phyloP scores from a whole-genome alignment of 2,797 vertebrate species.

The Miichthys miiuy region DNA sequence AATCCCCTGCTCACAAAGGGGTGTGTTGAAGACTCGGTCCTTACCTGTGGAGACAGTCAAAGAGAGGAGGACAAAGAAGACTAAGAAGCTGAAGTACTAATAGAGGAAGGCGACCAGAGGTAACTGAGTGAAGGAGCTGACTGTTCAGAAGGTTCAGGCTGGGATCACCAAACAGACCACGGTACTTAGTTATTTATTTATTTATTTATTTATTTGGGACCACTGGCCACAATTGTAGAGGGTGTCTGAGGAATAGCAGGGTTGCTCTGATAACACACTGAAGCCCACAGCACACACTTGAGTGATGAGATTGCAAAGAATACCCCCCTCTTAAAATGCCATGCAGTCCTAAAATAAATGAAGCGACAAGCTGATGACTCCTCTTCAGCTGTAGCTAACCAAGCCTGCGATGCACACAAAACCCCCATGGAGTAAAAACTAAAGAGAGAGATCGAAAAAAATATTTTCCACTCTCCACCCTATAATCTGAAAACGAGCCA shows the following conservation, averaged over 20 bases:
- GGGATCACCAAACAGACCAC: neutral
- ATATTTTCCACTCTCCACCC: constrained; percentile 67
- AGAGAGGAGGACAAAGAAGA: neutral
- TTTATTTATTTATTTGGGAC: constrained; percentile 15
- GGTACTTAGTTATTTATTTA: constrained; percentile 7
- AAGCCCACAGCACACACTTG: neutral
- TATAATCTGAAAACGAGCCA: constrained; percentile 77
- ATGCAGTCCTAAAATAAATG: constrained; percentile 53
- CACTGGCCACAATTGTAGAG: neutral
- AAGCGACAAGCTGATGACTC: constrained; percentile 51
- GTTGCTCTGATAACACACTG: constrained; percentile 12
- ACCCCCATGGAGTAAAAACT: constrained; percentile 60
- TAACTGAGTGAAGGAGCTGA: neutral
- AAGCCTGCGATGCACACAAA: constrained; percentile 52
- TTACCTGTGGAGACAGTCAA: constrained; percentile 86
- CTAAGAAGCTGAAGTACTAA: neutral
- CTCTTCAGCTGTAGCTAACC: constrained; percentile 48
- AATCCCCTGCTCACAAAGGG: constrained; percentile 98
- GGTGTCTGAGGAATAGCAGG: constrained; percentile 7
- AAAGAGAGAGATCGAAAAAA: constrained; percentile 21
- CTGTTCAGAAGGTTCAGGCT: neutral
- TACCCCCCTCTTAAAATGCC: constrained; percentile 32
- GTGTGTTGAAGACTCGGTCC: constrained; percentile 98
- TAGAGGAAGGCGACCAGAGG: neutral
- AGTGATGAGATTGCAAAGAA: constrained; percentile 37